Evolutionary conservation across 2,888 invertebrate species (phyloP).

Genomic region (Melinaea menophilus): DNA sequence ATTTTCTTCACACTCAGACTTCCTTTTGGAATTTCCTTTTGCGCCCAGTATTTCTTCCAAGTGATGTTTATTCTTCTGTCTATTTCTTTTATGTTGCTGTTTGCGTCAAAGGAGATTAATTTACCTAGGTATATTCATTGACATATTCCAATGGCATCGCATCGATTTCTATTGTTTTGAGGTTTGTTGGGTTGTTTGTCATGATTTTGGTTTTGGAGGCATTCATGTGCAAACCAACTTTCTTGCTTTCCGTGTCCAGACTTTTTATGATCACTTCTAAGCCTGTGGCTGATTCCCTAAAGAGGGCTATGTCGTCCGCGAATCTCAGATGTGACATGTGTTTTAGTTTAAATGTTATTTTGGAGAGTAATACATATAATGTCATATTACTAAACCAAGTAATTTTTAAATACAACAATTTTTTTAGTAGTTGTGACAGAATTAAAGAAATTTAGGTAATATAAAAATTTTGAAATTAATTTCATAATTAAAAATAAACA

Average conservation of each 20-base stretch:
- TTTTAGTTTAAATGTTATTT: too few relatives aligned
- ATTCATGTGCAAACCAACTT: constrained; percentile 22
- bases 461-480: too few relatives aligned
- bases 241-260: constrained; percentile 18
- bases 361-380: too few relatives aligned
- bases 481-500: too few relatives aligned
- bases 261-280: constrained; percentile 22
- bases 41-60: neutral
- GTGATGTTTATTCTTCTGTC: neutral
- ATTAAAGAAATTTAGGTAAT: too few relatives aligned
- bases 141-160: too few relatives aligned
- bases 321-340: constrained; percentile 25
- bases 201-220: constrained; percentile 17
- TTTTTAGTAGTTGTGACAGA: too few relatives aligned
- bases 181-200: too few relatives aligned
- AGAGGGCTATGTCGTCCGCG: constrained; percentile 23
- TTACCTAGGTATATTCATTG: too few relatives aligned
- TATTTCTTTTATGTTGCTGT: neutral
- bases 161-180: too few relatives aligned
- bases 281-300: constrained; percentile 17
- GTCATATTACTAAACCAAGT: too few relatives aligned
- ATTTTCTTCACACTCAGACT: neutral
- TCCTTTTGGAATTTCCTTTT: neutral
- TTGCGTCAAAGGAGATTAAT: neutral
- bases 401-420: too few relatives aligned